Evolutionary conservation across 1,140 invertebrate species (phyloP).

Genomic region (Zaprionus gabonicus): DNA sequence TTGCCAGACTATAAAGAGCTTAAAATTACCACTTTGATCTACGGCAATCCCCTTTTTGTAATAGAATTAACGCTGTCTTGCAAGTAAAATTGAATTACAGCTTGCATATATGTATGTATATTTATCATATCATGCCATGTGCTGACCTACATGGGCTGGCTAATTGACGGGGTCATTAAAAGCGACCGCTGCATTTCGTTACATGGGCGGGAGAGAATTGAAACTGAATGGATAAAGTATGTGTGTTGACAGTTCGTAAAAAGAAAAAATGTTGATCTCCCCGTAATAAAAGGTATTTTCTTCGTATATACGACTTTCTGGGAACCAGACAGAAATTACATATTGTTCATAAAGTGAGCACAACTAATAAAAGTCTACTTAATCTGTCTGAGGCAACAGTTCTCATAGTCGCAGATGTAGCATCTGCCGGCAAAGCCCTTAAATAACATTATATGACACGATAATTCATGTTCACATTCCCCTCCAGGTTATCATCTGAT

Average conservation of each 20-base stretch:
- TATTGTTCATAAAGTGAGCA: neutral
- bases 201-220: neutral
- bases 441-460: conserved; percentile 5
- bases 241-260: conserved; percentile 1
- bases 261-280: neutral
- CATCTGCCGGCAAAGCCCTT: neutral
- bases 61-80: neutral
- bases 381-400: neutral
- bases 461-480: neutral
- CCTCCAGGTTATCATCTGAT: neutral
- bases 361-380: neutral
- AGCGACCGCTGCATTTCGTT: neutral
- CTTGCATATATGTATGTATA: neutral
- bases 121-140: neutral
- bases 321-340: neutral
- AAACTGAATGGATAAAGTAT: neutral
- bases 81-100: conserved; percentile 3
- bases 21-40: neutral
- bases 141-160: conserved; percentile 1
- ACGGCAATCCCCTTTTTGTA: neutral
- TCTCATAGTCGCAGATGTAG: neutral
- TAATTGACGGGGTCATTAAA: conserved; percentile 6
- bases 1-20: neutral
- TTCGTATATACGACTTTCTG: neutral
- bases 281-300: neutral